Conservation (phyloP, 2,888 invertebrate species). For the Trissolcus brochymenae region DNA sequence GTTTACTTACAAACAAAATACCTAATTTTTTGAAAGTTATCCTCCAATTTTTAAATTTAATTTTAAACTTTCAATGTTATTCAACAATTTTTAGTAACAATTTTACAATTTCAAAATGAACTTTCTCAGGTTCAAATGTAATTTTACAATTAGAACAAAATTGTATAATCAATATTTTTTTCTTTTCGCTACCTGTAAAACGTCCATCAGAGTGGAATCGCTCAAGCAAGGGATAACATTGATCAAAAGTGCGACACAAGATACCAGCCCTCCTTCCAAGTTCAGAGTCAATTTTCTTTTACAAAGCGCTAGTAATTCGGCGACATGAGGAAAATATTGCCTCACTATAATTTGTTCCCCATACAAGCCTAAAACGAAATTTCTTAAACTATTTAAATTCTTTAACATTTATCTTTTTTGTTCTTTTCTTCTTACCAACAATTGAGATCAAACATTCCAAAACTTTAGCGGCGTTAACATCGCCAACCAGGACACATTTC, state of each 20-base stretch:
- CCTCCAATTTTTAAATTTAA: too few relatives aligned
- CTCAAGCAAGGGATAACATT: slow-evolving; percentile 88
- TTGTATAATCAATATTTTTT: too few relatives aligned
- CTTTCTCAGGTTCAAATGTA: neutral
- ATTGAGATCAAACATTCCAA: slow-evolving; percentile 93
- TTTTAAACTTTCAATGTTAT: too few relatives aligned
- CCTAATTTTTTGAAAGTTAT: too few relatives aligned
- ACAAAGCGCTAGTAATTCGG: slow-evolving; percentile 88
- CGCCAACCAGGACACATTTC: slow-evolving; percentile 84
- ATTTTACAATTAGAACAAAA: too few relatives aligned
- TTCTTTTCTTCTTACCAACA: slow-evolving; percentile 74
- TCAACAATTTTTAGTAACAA: too few relatives aligned
- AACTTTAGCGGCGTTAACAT: slow-evolving; percentile 90
- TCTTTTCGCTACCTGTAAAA: slow-evolving; percentile 83
- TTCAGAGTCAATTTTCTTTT: slow-evolving; percentile 88
- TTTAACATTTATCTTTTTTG: too few relatives aligned
- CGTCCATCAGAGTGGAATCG: slow-evolving; percentile 91
- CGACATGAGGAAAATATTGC: slow-evolving; percentile 93
- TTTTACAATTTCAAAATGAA: too few relatives aligned
- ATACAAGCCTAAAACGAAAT: slow-evolving; percentile 82
- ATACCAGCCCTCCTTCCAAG: slow-evolving; percentile 92
- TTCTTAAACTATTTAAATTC: too few relatives aligned
- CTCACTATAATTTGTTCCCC: slow-evolving; percentile 91
- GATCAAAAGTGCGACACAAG: slow-evolving; percentile 87
- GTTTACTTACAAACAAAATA: too few relatives aligned